A percentile compares a stretch with the other conserved stretches of the same genome.
phyloP scores from a whole-genome alignment of 2,797 vertebrate genomes.

The Eremophila alpestris region DNA sequence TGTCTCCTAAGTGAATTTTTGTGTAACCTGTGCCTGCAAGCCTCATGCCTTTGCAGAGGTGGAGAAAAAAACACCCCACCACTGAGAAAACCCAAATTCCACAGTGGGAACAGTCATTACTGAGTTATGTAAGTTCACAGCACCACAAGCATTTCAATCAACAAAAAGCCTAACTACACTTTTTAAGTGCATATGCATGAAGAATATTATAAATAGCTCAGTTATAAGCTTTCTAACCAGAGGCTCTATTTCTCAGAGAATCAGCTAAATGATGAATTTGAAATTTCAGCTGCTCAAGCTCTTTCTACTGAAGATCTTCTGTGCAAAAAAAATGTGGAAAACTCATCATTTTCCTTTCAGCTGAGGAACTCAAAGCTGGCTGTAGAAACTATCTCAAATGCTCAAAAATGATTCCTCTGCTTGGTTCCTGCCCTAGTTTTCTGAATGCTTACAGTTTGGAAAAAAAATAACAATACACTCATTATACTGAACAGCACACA shows the following conservation, averaged over 20 bases:
- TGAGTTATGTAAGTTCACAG: not conserved
- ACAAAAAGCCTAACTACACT: not conserved
- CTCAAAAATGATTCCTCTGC: not conserved
- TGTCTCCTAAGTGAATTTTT: not conserved
- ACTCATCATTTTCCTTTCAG: not conserved
- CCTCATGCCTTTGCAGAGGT: not conserved
- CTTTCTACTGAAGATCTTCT: not conserved
- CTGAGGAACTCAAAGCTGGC: not conserved
- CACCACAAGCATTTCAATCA: not conserved
- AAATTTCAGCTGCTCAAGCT: slow-evolving; percentile 15
- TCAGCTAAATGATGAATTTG: not conserved
- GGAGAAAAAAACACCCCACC: not conserved
- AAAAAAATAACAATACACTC: not conserved
- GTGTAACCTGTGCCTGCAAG: not conserved
- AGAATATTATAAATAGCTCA: not conserved
- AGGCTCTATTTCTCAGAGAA: not conserved
- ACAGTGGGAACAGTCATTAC: not conserved
- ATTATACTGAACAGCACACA: not conserved
- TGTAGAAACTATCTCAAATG: not conserved
- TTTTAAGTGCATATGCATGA: not conserved
- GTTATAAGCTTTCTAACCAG: not conserved
- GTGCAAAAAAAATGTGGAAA: not conserved
- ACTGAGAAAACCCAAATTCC: not conserved
- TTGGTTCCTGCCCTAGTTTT: not conserved
- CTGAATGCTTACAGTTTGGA: not conserved